These are phyloP conservation scores for Epirrita christyi DNA, from an alignment of 2,888 invertebrate species.

Conservation along the genomic window DNA sequence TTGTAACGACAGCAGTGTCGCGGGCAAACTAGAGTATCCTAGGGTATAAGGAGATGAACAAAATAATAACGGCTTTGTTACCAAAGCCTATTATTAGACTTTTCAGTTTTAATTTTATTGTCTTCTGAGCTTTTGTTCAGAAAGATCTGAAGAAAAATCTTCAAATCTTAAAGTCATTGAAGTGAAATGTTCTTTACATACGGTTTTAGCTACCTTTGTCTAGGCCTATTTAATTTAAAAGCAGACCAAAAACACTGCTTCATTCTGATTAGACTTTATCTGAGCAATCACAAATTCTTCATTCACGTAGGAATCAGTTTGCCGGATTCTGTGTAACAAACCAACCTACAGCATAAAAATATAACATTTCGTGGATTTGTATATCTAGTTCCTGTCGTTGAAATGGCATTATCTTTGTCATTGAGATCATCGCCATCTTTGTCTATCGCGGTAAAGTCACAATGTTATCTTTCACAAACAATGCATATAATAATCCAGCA, in stretches of 20 bases:
- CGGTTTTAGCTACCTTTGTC: background rate
- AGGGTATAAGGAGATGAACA: too few relatives aligned
- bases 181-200: too few relatives aligned
- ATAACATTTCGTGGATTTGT: too few relatives aligned
- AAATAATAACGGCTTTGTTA: background rate
- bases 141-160: background rate
- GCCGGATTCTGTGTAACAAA: background rate
- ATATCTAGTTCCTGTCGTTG: too few relatives aligned
- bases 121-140: background rate
- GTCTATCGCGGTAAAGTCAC: too few relatives aligned
- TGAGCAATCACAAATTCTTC: slow-evolving; percentile 16
- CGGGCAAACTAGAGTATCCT: too few relatives aligned
- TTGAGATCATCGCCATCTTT: too few relatives aligned
- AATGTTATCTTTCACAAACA: too few relatives aligned
- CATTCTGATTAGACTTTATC: slow-evolving; percentile 5
- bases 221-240: slow-evolving; percentile 1
- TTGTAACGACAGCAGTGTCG: too few relatives aligned
- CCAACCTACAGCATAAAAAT: too few relatives aligned
- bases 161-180: background rate
- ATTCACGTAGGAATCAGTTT: background rate
- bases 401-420: too few relatives aligned
- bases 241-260: background rate
- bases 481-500: too few relatives aligned
- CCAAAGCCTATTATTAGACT: background rate
- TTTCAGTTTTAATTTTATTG: background rate